Base-by-base conservation (phyloP, 2,113 vertebrate species). In the Hydrolagus affinis region DNA sequence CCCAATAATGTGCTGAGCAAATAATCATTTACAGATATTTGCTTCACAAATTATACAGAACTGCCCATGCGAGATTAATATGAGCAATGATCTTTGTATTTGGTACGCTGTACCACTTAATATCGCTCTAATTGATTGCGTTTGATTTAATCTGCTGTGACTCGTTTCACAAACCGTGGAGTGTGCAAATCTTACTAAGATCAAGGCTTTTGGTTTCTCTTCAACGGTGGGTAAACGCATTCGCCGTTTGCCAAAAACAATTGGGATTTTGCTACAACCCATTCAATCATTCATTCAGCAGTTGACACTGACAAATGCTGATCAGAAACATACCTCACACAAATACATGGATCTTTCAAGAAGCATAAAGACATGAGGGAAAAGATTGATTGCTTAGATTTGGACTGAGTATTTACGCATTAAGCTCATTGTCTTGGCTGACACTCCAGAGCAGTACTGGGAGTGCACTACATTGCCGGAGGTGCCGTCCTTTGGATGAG, bases 201-300 rank as follows among this genome's bases (percentile, higher is more conserved):
- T 83, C 30, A 83, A 44, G 7, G 25, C 57, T 66, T 83, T 66
- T 23, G 23, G 66, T 83, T 83, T 64, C 66, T 83, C 59, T 23
- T 64, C 64, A 8, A 30, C 14, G 19, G 25, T 66, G 19, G 14
- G 64, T 64, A 66, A 83, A 17, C 15, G 25, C n/a, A 66, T 66
- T 25, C 9, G 8, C 19, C 3, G 14, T 30, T 83, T 83, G 77
- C 77, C 77, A 83, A 83, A 62, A 83, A 64, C 59, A 83, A 83
- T 30, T 83, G 77, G 77, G 77, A 83, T 83, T 83, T 17, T 64
- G 77, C 23, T 17, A 59, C 30, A 66, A 66, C 25, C 23, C 12
- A 66, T 64, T 64, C 25, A 83, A 17, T 66, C 60, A 83, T 83
- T 83, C 60, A 66, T 83, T 83, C 77, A 83, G 76, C 77, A 83